These are phyloP conservation scores for Psix sp. DNA, from an alignment of 1,140 invertebrate species.

Conservation along the genomic window DNA sequence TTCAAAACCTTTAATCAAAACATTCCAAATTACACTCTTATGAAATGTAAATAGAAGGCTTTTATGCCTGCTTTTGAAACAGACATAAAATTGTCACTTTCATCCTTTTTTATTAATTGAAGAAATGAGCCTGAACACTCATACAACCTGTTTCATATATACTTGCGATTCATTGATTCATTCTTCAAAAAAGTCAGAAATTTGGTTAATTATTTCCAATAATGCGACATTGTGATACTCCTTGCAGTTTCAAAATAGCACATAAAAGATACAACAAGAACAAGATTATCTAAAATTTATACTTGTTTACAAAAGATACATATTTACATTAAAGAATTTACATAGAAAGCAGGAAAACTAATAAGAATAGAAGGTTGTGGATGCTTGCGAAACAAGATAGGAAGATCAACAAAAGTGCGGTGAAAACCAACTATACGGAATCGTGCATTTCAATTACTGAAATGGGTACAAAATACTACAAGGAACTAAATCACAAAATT, in stretches of 20 bases:
- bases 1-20: slow-evolving; percentile 10
- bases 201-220: slow-evolving; percentile 17
- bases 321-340: no score
- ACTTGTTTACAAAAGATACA: no score
- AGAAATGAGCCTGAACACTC: slow-evolving; percentile 13
- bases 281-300: no score
- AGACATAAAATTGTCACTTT: slow-evolving; percentile 20
- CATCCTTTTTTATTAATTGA: slow-evolving; percentile 11
- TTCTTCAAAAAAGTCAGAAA: background rate
- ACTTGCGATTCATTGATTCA: slow-evolving; percentile 9
- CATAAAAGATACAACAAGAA: slow-evolving; percentile 27
- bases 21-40: slow-evolving; percentile 20
- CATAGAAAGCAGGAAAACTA: no score
- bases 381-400: no score
- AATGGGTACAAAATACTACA: no score
- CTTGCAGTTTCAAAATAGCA: slow-evolving; percentile 1
- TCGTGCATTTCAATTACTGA: no score
- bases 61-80: slow-evolving; percentile 5
- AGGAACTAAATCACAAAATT: no score
- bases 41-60: slow-evolving; percentile 8
- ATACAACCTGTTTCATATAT: background rate
- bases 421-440: no score
- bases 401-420: no score
- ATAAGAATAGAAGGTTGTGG: no score
- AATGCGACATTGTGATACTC: slow-evolving; percentile 30